These are phyloP conservation scores for Pangasius macronema DNA, from an alignment of 2,797 vertebrate genomes.

Conservation along the genomic window DNA sequence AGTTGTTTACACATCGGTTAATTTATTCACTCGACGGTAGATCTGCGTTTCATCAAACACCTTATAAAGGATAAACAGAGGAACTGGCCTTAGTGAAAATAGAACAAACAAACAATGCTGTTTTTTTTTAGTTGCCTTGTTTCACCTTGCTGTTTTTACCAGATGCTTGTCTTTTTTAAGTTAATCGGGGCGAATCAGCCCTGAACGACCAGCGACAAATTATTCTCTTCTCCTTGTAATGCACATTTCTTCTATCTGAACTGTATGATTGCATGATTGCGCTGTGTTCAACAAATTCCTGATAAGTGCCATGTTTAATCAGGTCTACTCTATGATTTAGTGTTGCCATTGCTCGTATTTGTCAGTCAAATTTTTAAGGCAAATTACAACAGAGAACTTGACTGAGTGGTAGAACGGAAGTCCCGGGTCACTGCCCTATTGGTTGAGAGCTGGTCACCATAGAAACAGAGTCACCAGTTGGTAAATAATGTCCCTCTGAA, in stretches of 20 bases:
- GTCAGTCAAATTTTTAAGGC: slow-evolving; percentile 61
- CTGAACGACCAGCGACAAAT: not conserved
- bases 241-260: not conserved
- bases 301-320: slow-evolving; percentile 51
- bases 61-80: slow-evolving; percentile 53
- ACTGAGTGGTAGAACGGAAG: slow-evolving; percentile 15
- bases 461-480: slow-evolving; percentile 56
- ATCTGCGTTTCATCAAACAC: slow-evolving; percentile 55
- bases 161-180: slow-evolving; percentile 5
- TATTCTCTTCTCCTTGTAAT: too few species aligned
- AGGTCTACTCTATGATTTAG: slow-evolving; percentile 46
- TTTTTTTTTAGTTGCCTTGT: slow-evolving; percentile 26
- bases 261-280: slow-evolving; percentile 44
- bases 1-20: slow-evolving; percentile 47
- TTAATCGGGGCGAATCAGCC: slow-evolving; percentile 26
- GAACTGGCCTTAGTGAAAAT: slow-evolving; percentile 28
- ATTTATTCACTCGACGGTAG: slow-evolving; percentile 51
- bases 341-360: slow-evolving; percentile 56
- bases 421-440: slow-evolving; percentile 17
- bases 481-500: slow-evolving; percentile 58
- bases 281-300: slow-evolving; percentile 45
- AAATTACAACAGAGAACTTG: slow-evolving; percentile 53
- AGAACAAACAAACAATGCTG: slow-evolving; percentile 31
- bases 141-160: slow-evolving; percentile 27
- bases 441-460: slow-evolving; percentile 43